These are phyloP conservation scores for Henricia sp. DNA, from an alignment of 53 echinoderm and acorn worm genomes.

Conservation along the genomic window DNA sequence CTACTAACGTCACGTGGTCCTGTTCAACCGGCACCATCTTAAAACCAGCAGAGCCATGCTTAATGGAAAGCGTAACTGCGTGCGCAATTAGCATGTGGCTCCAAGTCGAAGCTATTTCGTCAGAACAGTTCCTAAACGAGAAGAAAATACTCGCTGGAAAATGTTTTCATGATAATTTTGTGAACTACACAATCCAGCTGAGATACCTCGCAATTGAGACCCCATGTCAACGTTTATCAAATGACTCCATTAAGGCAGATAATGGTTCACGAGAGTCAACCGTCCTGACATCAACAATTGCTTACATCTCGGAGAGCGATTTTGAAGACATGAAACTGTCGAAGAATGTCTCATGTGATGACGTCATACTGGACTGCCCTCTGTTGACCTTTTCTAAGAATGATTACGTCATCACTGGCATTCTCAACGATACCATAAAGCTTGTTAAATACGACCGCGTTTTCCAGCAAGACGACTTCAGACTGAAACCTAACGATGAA, in stretches of 20 bases:
- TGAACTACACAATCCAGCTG: not conserved
- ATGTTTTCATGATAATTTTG: not conserved
- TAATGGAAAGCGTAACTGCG: not conserved
- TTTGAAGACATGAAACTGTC: not conserved
- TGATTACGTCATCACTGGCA: slow-evolving; percentile 38
- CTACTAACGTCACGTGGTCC: not conserved
- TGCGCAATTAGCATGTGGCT: slow-evolving; percentile 16
- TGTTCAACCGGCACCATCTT: slow-evolving; percentile 6
- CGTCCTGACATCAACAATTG: not conserved
- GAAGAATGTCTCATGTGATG: slow-evolving; percentile 6
- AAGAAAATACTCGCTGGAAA: not conserved
- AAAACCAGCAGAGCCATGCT: not conserved
- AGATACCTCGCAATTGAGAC: not conserved
- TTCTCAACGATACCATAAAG: slow-evolving; percentile 31
- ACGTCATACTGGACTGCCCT: not conserved
- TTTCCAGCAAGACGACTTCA: not conserved
- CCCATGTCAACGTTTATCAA: not conserved
- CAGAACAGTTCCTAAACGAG: not conserved
- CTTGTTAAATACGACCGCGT: not conserved
- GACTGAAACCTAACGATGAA: not conserved
- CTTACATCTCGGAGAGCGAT: not conserved
- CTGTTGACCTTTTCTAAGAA: slow-evolving; percentile 4
- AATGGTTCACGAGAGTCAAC: not conserved
- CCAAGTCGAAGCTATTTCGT: not conserved
- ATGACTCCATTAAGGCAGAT: not conserved